These are phyloP conservation scores for Andrena hattorfiana DNA, from an alignment of 2,888 invertebrate genomes.

Conservation along the genomic window DNA sequence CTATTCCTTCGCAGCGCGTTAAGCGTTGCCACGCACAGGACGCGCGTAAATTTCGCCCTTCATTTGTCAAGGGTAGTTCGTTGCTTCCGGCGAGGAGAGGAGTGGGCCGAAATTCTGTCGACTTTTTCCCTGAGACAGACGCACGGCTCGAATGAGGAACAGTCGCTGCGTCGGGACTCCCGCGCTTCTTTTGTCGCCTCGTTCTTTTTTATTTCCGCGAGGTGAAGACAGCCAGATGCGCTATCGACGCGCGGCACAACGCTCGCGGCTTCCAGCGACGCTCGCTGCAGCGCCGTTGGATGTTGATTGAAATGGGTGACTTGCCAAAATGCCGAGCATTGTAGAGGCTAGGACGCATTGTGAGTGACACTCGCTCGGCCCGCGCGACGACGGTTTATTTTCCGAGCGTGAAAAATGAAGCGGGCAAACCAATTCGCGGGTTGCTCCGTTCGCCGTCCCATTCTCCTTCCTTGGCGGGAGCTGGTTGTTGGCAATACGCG, in stretches of 20 bases:
- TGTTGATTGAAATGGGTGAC: constrained; percentile 76
- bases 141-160: constrained; percentile 37
- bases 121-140: constrained; percentile 18
- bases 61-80: constrained; percentile 43
- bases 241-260: constrained; percentile 19
- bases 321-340: constrained; percentile 71
- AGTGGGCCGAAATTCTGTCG: constrained; percentile 39
- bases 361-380: constrained; percentile 53
- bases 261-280: constrained; percentile 6
- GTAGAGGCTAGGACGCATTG: constrained; percentile 59
- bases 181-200: not conserved
- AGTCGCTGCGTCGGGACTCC: not conserved
- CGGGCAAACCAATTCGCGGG: constrained; percentile 66
- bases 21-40: constrained; percentile 41
- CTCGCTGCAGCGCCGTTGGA: constrained; percentile 6
- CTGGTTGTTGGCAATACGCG: constrained; percentile 50
- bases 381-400: constrained; percentile 63
- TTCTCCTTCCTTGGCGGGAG: constrained; percentile 41
- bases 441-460: constrained; percentile 46
- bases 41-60: constrained; percentile 42
- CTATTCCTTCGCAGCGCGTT: not conserved
- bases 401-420: constrained; percentile 71
- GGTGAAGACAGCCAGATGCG: constrained; percentile 2
- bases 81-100: constrained; percentile 39
- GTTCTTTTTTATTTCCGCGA: constrained; percentile 17